A percentile compares a stretch with the other conserved stretches of the same genome.
Conservation (phyloP, 2,888 invertebrate genomes). For the Luperina testacea region DNA sequence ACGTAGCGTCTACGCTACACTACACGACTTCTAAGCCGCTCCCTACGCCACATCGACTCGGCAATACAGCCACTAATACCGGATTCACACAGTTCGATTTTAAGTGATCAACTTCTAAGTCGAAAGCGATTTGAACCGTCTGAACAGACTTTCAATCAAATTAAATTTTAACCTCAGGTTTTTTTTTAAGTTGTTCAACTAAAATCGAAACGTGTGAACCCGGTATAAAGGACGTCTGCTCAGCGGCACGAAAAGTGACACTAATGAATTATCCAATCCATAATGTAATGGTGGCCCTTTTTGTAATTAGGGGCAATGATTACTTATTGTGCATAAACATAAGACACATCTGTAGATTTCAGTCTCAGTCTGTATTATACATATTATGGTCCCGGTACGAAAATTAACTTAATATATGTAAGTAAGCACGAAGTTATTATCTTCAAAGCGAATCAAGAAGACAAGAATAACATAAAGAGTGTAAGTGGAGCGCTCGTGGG, state of each 20-base stretch:
- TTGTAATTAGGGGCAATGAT: neutral
- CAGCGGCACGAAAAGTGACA: too few relatives aligned
- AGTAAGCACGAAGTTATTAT: slow-evolving; percentile 42
- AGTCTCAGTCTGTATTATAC: neutral
- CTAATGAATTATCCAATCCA: neutral
- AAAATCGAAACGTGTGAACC: neutral
- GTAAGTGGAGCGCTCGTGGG: slow-evolving; percentile 46
- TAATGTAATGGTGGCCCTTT: neutral
- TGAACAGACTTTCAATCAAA: neutral
- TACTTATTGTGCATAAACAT: neutral
- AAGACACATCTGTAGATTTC: neutral
- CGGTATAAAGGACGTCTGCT: neutral
- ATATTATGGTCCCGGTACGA: neutral
- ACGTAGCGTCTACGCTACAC: neutral
- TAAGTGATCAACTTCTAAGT: neutral
- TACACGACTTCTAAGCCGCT: neutral
- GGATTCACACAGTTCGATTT: neutral
- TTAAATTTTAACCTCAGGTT: neutral
- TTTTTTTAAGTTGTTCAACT: neutral
- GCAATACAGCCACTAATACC: neutral
- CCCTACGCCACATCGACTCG: neutral
- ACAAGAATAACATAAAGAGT: slow-evolving; percentile 32
- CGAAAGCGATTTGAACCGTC: neutral
- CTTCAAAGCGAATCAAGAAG: slow-evolving; percentile 43
- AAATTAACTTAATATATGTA: slow-evolving; percentile 13